Conservation (phyloP, 2,888 invertebrate species). For the Gryllus longicercus region DNA sequence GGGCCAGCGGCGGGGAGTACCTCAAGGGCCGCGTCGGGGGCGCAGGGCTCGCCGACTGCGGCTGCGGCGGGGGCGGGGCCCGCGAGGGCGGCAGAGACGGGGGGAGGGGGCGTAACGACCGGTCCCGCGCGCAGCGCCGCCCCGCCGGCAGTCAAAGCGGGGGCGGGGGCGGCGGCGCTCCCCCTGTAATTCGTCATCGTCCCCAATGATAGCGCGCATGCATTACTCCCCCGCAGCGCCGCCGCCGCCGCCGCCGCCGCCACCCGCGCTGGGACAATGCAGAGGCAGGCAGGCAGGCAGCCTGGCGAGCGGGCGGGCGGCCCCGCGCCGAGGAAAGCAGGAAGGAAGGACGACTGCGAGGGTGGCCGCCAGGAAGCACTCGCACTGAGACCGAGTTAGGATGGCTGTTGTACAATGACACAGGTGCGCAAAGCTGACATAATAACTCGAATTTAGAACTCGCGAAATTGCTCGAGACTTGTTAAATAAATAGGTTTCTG, state of each 20-base stretch:
- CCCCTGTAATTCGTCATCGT: constrained; percentile 1
- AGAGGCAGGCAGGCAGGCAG: not conserved
- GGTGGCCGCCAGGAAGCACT: too few relatives aligned
- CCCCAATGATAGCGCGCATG: constrained; percentile 11
- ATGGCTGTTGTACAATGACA: too few relatives aligned
- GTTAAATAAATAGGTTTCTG: too few relatives aligned
- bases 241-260: not conserved
- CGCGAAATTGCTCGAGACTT: too few relatives aligned
- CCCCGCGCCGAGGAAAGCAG: not conserved
- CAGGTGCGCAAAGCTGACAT: too few relatives aligned
- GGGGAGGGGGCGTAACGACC: not conserved
- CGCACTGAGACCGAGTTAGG: too few relatives aligned
- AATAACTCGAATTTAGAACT: too few relatives aligned
- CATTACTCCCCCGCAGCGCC: not conserved
- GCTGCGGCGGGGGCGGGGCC: too few relatives aligned
- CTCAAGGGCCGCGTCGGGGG: too few relatives aligned
- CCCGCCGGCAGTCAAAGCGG: not conserved
- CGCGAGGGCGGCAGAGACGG: not conserved
- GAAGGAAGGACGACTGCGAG: too few relatives aligned
- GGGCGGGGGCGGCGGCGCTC: not conserved
- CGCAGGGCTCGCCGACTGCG: too few relatives aligned
- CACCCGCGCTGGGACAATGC: not conserved
- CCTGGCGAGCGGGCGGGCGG: not conserved
- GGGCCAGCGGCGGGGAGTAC: too few relatives aligned
- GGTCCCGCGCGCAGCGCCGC: not conserved